Evolutionary conservation across 2,888 invertebrate species (phyloP), one percentile per base, ranked within the genome.

Genomic region (Xestia xanthographa): DNA sequence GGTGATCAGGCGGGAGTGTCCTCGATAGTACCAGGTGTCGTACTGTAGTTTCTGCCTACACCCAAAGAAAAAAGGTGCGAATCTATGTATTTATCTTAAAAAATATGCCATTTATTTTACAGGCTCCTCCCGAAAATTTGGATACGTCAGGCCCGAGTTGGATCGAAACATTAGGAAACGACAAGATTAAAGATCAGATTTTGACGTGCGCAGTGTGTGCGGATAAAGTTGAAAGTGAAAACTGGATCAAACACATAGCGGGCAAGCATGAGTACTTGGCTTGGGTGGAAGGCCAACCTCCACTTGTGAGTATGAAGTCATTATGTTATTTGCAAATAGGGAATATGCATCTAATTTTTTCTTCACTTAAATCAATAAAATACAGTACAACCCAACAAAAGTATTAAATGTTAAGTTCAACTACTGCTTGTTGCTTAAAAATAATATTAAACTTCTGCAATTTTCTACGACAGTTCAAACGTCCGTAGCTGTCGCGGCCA

Each of bases 161-260:
- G 67, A 63, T 67, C 14, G 72, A 68, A n/a, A 26, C 45, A 12
- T 56, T 85, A 17, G 72, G 53, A 20, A 66, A 67, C 5, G 75
- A 77, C 26, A 20, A 73, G 20, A 53, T 84, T 11, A 78, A 70
- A 62, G 62, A 75, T 11, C 75, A 79, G 48, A 43, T 69, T 26
- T 70, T 88, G 0, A 72, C 72, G 11, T 88, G 88, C 43, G 89
- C 83, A n/a, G 89, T 86, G 6, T 88, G 88, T 62, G 68, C 72
- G 17, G 48, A 20, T 3, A 69, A 74, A 60, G 34, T 85, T 38
- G 73, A 78, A 67, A 71, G 66, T 50, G 50, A 68, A 2, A 71
- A 78, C 6, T 88, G 88, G 88, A 22, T 85, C 12, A 48, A 53
- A 1, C 88, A 88, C 48, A 74, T 85, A 65, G 72, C 78, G 29